phyloP scores from a whole-genome alignment of 2,888 invertebrate species.

The Ophion obscuratus region DNA sequence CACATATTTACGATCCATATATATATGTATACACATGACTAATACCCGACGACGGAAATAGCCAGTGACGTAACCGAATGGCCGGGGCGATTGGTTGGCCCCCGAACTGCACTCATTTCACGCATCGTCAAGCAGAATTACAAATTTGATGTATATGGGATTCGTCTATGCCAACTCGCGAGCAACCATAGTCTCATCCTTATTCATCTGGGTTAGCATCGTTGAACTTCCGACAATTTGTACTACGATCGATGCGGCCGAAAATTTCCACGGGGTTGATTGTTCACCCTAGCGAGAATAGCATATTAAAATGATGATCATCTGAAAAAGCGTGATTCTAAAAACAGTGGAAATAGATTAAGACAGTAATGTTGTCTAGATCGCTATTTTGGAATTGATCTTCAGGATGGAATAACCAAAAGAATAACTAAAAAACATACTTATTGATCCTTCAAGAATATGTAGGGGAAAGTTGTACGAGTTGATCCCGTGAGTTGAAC shows the following conservation, averaged over 20 bases:
- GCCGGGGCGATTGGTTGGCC: slow-evolving; percentile 40
- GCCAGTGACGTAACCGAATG: slow-evolving; percentile 33
- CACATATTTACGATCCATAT: not conserved
- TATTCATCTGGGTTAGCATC: not conserved
- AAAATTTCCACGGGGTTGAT: not conserved
- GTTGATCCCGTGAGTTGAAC: too few species aligned
- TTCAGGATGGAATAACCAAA: too few species aligned
- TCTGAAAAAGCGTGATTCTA: too few species aligned
- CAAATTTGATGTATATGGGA: slow-evolving; percentile 1
- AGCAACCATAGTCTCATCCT: not conserved
- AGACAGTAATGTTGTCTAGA: too few species aligned
- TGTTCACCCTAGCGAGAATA: not conserved
- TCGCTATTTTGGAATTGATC: too few species aligned
- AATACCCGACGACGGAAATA: slow-evolving; percentile 31
- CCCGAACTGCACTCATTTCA: slow-evolving; percentile 33
- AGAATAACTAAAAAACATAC: too few species aligned
- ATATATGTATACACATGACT: slow-evolving; percentile 2
- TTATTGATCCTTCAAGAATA: too few species aligned
- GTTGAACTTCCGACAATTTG: not conserved
- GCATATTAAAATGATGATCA: not conserved
- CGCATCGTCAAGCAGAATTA: slow-evolving; percentile 12
- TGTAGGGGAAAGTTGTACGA: too few species aligned
- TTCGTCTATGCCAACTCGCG: not conserved
- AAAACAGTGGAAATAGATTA: too few species aligned
- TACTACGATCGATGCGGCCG: not conserved